A percentile compares a stretch with the other conserved stretches of the same genome.
These are phyloP conservation scores for Palloptera scutellata DNA, from an alignment of 2,888 invertebrate species.

Conservation along the genomic window DNA sequence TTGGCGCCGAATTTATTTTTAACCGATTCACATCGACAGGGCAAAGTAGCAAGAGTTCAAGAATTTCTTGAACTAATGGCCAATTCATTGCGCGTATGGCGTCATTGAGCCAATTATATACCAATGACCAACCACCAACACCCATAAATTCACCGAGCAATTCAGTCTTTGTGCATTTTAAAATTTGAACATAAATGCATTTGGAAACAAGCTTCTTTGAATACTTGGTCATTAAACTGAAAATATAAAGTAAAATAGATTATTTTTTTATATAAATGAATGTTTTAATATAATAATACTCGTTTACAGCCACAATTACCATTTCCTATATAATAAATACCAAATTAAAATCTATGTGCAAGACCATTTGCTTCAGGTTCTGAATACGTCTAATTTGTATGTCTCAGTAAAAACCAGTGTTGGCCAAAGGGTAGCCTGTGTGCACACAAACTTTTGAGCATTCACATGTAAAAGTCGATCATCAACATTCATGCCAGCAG, in stretches of 20 bases:
- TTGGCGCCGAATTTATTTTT: slow-evolving; percentile 91
- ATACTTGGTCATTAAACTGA: slow-evolving; percentile 93
- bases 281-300: too few species aligned
- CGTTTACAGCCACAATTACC: too few species aligned
- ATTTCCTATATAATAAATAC: slow-evolving; percentile 26
- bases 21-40: slow-evolving; percentile 91
- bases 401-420: not conserved
- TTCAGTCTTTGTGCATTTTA: slow-evolving; percentile 85
- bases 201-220: slow-evolving; percentile 94
- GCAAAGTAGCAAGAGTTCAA: slow-evolving; percentile 83
- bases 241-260: slow-evolving; percentile 56
- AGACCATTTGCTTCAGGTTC: too few species aligned
- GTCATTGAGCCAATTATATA: slow-evolving; percentile 90
- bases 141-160: slow-evolving; percentile 88
- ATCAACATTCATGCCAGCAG: too few species aligned
- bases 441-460: too few species aligned
- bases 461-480: too few species aligned
- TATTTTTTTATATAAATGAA: slow-evolving; percentile 1
- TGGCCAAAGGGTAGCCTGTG: slow-evolving; percentile 17
- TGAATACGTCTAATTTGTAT: too few species aligned
- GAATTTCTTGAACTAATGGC: slow-evolving; percentile 85
- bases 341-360: slow-evolving; percentile 27
- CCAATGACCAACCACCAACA: slow-evolving; percentile 90
- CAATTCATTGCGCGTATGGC: slow-evolving; percentile 84
- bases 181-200: slow-evolving; percentile 92